Conservation (phyloP, 1,140 invertebrate species). For the Micrasema minimum region DNA sequence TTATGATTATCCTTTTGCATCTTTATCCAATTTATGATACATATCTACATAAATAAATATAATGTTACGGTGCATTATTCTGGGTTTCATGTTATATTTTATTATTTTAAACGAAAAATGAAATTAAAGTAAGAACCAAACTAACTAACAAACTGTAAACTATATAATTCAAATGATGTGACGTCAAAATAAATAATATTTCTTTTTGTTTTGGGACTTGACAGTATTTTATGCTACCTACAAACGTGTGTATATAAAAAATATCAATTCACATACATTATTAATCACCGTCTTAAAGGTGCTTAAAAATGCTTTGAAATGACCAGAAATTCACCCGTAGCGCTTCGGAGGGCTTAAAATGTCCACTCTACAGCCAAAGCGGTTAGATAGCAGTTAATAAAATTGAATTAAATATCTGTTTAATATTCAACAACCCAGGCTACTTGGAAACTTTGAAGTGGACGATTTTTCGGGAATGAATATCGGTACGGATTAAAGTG, state of each 20-base stretch:
- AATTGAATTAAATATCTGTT: conserved; percentile 24
- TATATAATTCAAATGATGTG: no score
- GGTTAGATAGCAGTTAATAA: conserved; percentile 1
- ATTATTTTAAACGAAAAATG: no score
- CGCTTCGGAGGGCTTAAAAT: background rate
- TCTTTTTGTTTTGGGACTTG: no score
- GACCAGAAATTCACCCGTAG: background rate
- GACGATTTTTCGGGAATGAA: conserved; percentile 31
- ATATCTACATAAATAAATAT: no score
- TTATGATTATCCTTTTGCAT: no score
- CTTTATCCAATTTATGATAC: no score
- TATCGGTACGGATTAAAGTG: conserved; percentile 17
- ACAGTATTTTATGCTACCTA: no score
- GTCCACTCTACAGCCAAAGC: background rate
- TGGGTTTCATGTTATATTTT: no score
- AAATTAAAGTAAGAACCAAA: no score
- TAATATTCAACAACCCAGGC: conserved; percentile 9
- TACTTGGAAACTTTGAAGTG: conserved; percentile 17
- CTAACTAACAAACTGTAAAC: no score
- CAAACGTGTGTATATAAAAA: background rate
- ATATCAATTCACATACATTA: background rate
- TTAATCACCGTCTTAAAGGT: background rate
- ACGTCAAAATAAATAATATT: no score
- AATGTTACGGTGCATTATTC: no score
- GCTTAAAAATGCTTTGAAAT: background rate